Evolutionary conservation across 2,797 vertebrate genomes (phyloP).

Genomic region (Spea hammondii): DNA sequence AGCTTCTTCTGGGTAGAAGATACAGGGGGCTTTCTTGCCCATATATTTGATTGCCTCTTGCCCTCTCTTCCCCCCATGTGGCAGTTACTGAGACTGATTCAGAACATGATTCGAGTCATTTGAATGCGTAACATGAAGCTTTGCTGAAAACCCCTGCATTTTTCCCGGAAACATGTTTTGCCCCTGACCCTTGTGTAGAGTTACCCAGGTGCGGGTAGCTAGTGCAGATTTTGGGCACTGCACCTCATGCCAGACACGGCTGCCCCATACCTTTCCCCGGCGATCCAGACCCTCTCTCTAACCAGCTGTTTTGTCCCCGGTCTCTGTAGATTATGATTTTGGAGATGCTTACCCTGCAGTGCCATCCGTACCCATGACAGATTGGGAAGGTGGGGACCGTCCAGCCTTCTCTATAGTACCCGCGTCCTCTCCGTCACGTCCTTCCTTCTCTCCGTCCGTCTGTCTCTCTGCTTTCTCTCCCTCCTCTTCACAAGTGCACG

Average conservation of each 20-base stretch:
- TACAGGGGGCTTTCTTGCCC: too few species aligned
- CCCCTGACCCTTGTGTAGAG: too few species aligned
- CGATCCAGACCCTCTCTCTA: slow-evolving; percentile 64
- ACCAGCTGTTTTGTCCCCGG: slow-evolving; percentile 84
- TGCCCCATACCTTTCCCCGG: too few species aligned
- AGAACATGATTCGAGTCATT: background rate
- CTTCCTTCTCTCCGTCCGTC: background rate
- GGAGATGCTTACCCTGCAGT: slow-evolving; percentile 98
- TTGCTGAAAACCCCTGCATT: too few species aligned
- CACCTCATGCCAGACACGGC: too few species aligned
- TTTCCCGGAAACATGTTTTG: too few species aligned
- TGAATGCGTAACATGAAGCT: background rate
- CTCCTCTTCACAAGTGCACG: background rate
- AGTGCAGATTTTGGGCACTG: too few species aligned
- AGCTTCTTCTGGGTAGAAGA: too few species aligned
- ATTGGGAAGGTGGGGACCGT: slow-evolving; percentile 98
- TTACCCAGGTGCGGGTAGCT: too few species aligned
- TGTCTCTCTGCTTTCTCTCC: slow-evolving; percentile 17
- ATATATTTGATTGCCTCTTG: too few species aligned
- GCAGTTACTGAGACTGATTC: background rate
- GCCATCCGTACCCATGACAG: slow-evolving; percentile 96
- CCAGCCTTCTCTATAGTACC: slow-evolving; percentile 64
- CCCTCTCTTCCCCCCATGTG: too few species aligned
- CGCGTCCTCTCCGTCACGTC: slow-evolving; percentile 3
- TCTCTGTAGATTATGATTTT: slow-evolving; percentile 99